Conservation (phyloP, 1,140 invertebrate species). For the Nasonia giraulti region DNA sequence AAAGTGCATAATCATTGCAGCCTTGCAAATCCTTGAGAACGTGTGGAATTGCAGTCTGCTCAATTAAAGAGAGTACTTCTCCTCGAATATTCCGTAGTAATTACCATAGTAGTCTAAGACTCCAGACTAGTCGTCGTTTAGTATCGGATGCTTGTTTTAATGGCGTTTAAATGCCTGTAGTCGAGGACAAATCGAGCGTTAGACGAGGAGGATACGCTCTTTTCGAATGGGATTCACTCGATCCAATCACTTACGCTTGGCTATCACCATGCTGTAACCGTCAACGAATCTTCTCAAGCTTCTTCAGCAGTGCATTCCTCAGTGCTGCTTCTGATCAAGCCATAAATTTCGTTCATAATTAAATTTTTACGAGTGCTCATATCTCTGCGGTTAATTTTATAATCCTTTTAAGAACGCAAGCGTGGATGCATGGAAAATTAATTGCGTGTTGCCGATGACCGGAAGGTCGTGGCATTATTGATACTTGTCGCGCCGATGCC, state of each 20-base stretch:
- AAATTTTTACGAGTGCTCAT: not conserved
- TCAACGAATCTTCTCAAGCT: not conserved
- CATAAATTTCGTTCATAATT: constrained; percentile 20
- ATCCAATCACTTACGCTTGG: too few relatives aligned
- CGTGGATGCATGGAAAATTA: not conserved
- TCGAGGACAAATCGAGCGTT: too few relatives aligned
- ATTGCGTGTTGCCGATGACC: not conserved
- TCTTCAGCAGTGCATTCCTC: too few relatives aligned
- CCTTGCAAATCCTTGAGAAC: not conserved
- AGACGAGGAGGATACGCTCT: too few relatives aligned
- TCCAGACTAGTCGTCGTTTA: not conserved
- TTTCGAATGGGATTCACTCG: too few relatives aligned
- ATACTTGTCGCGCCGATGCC: too few relatives aligned
- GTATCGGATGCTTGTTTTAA: constrained; percentile 17
- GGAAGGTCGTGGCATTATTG: not conserved
- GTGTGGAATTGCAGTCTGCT: not conserved
- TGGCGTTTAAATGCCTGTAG: constrained; percentile 18
- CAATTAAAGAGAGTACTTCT: constrained; percentile 26
- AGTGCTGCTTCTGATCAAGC: not conserved
- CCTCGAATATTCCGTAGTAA: constrained; percentile 1
- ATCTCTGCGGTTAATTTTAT: not conserved
- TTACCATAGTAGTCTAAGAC: not conserved
- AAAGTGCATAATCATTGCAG: not conserved
- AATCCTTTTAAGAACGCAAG: not conserved
- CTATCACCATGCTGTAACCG: too few relatives aligned